A percentile compares a stretch with the other conserved stretches of the same genome.
Conservation (phyloP, 2,888 invertebrate species). For the Meiosimyza decipiens region DNA sequence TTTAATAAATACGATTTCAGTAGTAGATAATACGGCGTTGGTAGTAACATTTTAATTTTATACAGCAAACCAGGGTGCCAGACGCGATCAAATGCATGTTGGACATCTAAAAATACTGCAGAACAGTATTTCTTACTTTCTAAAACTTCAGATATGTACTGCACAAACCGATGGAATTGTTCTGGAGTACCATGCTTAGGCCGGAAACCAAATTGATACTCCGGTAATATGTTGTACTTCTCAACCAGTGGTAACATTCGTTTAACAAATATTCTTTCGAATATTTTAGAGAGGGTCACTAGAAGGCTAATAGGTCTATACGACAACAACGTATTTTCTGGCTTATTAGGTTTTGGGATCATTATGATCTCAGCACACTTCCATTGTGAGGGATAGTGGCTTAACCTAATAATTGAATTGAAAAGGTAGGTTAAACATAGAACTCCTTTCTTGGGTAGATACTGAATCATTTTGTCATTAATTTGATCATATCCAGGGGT, state of each 20-base stretch:
- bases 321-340: not conserved
- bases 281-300: conserved; percentile 6
- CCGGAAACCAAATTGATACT: too few relatives aligned
- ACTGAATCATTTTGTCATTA: not conserved
- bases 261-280: conserved; percentile 15
- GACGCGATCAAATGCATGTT: too few relatives aligned
- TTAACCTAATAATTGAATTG: not conserved
- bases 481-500: too few relatives aligned
- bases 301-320: conserved; percentile 10
- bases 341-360: conserved; percentile 17
- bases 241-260: conserved; percentile 10
- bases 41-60: too few relatives aligned
- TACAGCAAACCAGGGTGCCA: too few relatives aligned
- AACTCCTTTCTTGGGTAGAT: not conserved
- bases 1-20: too few relatives aligned
- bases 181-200: too few relatives aligned
- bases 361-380: conserved; percentile 20
- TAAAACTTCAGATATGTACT: too few relatives aligned
- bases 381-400: conserved; percentile 1
- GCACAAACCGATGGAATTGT: too few relatives aligned
- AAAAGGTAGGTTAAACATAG: not conserved
- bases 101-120: too few relatives aligned
- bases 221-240: not conserved
- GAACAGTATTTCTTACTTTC: too few relatives aligned
- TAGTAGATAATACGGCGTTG: too few relatives aligned